Base-by-base conservation (phyloP, 2,113 vertebrate species). In the Sardina pilchardus region DNA sequence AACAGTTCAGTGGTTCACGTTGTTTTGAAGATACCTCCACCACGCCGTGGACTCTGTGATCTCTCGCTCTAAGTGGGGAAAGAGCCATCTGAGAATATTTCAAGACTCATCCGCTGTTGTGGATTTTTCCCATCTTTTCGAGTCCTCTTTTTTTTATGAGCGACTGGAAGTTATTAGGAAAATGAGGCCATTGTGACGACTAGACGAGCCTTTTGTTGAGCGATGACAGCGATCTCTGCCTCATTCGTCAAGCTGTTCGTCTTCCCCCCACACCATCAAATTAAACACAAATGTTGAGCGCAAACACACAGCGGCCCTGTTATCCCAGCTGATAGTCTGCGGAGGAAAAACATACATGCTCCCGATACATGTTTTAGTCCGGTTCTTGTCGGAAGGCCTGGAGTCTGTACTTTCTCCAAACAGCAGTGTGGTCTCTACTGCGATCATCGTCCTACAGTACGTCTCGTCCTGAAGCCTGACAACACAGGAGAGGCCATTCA, bases 91-190 rank as follows among this genome's bases (percentile, higher is more conserved):
- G 86, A 89, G 85, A 81, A 91, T 86, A 91, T 89, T 89, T 90
- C 88, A 88, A 89, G 88, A 85, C 87, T 87, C 81, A 89, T 91
- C 88, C 85, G 88, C 89, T 90, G 87, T 92, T 89, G 88, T 85
- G 90, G 89, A 87, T 85, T 90, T 93, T 94, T 92, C 92, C 92
- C 92, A 94, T 91, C 90, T 88, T 87, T 91, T 83, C 45, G 86
- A 91, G 91, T 93, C 91, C 93, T 86, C 84, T 84, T 82, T 90
- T 88, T 88, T 91, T 95, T 95, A 95, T 87, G 92, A 95, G 94
- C 89, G 85, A 94, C 94, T 95, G 95, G 94, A 95, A 95, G 91
- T 92, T 93, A 94, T 95, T 95, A 95, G 90, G 92, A 90, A 93
- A 93, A 93, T 93, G 93, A 94, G 93, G 88, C 92, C 90, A 93